A percentile compares a stretch with the other conserved stretches of the same genome.
phyloP scores from a whole-genome alignment of 2,113 vertebrate genomes.

The Cebidichthys violaceus region DNA sequence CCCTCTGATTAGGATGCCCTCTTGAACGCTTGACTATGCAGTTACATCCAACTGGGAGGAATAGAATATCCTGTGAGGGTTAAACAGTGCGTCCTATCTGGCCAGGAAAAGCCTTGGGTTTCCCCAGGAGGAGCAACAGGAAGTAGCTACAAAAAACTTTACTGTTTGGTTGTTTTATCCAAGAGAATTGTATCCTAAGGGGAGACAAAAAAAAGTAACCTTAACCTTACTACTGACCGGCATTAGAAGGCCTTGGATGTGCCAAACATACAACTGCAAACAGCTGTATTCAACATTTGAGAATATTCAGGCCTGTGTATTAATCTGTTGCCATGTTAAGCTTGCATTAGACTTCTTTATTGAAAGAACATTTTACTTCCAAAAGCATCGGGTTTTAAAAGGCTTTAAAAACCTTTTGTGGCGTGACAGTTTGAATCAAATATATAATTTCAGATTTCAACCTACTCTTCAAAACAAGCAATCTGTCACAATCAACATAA shows the following conservation, averaged over 20 bases:
- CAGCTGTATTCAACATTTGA: constrained; percentile 8
- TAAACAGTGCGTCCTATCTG: too few species aligned
- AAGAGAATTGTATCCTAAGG: not conserved
- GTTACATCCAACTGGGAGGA: too few species aligned
- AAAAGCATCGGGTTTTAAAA: constrained; percentile 1
- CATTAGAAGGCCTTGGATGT: not conserved
- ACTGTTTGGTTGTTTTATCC: not conserved
- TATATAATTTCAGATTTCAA: not conserved
- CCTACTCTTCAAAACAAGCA: not conserved
- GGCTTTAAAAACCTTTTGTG: not conserved
- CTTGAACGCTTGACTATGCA: too few species aligned
- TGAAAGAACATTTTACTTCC: not conserved
- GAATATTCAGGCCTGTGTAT: not conserved
- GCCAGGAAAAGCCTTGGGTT: not conserved
- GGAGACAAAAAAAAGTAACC: not conserved
- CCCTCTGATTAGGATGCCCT: too few species aligned
- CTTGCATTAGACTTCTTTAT: not conserved
- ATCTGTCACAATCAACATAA: constrained; percentile 4
- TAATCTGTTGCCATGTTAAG: not conserved
- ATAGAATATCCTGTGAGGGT: too few species aligned
- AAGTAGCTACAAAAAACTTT: not conserved
- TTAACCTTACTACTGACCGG: not conserved
- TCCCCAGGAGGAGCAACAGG: not conserved
- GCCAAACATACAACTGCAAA: not conserved
- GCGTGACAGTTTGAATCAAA: constrained; percentile 18